Percentiles rank a stretch among this genome's conserved stretches.
Evolutionary conservation across 2,113 vertebrate species (phyloP).

Genomic region (Hippolais icterina): DNA sequence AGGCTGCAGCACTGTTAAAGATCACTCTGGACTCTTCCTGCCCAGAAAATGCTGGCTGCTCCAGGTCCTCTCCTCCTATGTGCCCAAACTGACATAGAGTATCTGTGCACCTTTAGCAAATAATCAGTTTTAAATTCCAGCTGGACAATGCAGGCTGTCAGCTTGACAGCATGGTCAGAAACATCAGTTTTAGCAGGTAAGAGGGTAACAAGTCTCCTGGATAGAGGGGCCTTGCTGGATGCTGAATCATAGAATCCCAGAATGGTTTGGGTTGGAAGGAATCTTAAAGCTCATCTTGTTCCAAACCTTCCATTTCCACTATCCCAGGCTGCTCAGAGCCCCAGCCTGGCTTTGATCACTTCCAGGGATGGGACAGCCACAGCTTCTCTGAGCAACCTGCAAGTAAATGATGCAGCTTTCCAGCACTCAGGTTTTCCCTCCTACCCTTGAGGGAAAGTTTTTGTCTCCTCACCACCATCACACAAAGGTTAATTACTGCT

Average conservation of each 20-base stretch:
- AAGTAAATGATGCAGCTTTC: not conserved
- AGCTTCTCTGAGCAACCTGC: not conserved
- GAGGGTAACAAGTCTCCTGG: not conserved
- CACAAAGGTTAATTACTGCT: not conserved
- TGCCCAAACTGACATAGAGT: not conserved
- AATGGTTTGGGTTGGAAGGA: not conserved
- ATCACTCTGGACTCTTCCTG: not conserved
- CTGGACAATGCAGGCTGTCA: not conserved
- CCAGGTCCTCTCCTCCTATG: not conserved
- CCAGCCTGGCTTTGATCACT: not conserved
- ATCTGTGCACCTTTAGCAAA: not conserved
- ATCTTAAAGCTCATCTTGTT: not conserved
- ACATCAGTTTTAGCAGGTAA: not conserved
- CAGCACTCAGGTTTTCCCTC: not conserved
- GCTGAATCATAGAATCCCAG: not conserved
- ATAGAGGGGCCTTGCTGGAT: rapidly evolving
- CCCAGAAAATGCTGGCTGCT: not conserved
- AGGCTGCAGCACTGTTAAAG: not conserved
- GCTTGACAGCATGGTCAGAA: not conserved
- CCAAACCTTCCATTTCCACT: not conserved
- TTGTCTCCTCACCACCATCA: not conserved
- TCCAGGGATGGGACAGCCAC: not conserved
- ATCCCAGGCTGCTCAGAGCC: not conserved
- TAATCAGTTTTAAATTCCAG: not conserved
- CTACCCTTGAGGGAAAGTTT: not conserved